These are phyloP conservation scores for rat (Rattus norvegicus) DNA, from an alignment of 2,113 vertebrate species.

Conservation along the genomic window GRCr8 NC_086020.1:247402501-247403000, in stretches of 20 bases:
- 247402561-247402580: not conserved
- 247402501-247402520: not conserved
- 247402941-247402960: conserved; percentile 65
- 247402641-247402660: conserved; percentile 16
- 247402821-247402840: conserved; percentile 72
- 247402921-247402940: conserved; percentile 81
- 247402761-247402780: conserved; percentile 80
- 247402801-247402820: conserved; percentile 59
- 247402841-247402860: conserved; percentile 74
- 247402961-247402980: accelerated
- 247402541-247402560: not conserved
- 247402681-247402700: conserved; percentile 47
- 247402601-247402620: not conserved
- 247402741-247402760: conserved; percentile 77
- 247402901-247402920: conserved; percentile 83
- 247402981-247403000: conserved; percentile 20
- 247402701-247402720: conserved; percentile 46
- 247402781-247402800: not conserved
- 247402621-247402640: not conserved
- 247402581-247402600: not conserved
- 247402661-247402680: conserved; percentile 47
- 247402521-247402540: accelerated
- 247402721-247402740: conserved; percentile 82
- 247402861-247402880: conserved; percentile 77
- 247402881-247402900: conserved; percentile 76